Conservation (phyloP, 2,797 vertebrate species). For the Onychomys leucogaster region DNA sequence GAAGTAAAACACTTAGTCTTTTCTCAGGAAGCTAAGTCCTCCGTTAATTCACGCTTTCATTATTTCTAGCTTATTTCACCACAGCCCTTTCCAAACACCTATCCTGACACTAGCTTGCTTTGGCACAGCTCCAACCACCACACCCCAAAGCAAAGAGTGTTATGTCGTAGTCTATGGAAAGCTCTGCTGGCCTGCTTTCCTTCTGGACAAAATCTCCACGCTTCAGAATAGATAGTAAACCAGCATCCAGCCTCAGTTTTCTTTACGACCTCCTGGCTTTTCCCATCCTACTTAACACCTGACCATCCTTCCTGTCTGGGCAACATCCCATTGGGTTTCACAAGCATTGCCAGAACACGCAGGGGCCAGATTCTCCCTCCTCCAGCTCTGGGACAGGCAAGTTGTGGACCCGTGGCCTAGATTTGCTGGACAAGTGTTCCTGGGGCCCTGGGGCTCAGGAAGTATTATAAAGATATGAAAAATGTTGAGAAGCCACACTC, state of each 20-base stretch:
- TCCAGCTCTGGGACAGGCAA: background rate
- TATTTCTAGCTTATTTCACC: background rate
- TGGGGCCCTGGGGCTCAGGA: background rate
- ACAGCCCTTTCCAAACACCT: background rate
- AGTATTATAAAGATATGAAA: background rate
- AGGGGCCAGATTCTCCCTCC: background rate
- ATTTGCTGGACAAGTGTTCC: background rate
- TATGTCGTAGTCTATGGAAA: slow-evolving; percentile 2
- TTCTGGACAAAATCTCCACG: background rate
- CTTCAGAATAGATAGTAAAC: slow-evolving; percentile 22
- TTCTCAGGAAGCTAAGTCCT: background rate
- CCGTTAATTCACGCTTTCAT: background rate
- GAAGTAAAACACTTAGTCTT: background rate
- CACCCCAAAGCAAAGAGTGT: background rate
- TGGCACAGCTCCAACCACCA: background rate
- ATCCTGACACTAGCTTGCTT: background rate
- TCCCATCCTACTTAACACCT: background rate
- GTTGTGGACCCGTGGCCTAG: background rate
- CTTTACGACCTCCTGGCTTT: background rate
- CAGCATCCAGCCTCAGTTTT: background rate
- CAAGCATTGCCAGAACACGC: background rate
- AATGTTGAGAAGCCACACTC: background rate
- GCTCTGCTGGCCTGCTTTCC: background rate
- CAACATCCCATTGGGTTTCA: background rate
- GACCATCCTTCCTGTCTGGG: background rate